Percentiles rank a stretch among this genome's conserved stretches.
phyloP scores from a whole-genome alignment of 2,888 invertebrate species.

The Tenthredo distinguenda region DNA sequence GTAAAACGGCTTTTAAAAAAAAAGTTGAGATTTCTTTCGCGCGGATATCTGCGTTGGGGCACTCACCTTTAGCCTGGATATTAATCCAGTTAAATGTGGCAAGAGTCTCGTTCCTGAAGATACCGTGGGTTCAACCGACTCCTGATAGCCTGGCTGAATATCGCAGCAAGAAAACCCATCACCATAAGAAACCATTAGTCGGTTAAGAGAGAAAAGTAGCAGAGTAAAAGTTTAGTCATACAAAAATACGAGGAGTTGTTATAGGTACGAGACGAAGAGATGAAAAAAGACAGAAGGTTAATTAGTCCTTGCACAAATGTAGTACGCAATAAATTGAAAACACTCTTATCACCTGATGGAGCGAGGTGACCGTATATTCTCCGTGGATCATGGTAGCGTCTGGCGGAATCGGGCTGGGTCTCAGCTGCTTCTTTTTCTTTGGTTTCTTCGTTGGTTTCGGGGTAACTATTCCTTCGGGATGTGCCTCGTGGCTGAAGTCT shows the following conservation, averaged over 20 bases:
- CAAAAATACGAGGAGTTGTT: not conserved
- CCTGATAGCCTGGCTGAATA: constrained; percentile 73
- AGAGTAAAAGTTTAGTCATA: constrained; percentile 51
- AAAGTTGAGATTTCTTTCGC: not conserved
- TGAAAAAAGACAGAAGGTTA: not conserved
- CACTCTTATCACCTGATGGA: constrained; percentile 70
- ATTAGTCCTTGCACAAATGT: not conserved
- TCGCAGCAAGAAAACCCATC: constrained; percentile 57
- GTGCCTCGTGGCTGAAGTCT: constrained; percentile 70
- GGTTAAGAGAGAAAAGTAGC: constrained; percentile 56
- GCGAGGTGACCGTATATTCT: constrained; percentile 73
- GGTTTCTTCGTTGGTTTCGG: constrained; percentile 71
- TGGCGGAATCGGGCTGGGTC: constrained; percentile 67
- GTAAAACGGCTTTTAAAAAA: not conserved
- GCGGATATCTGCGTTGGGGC: constrained; percentile 57
- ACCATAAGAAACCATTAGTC: constrained; percentile 60
- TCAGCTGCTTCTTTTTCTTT: constrained; percentile 67
- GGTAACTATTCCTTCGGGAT: constrained; percentile 65
- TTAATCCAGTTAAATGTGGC: constrained; percentile 86
- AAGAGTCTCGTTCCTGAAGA: constrained; percentile 79
- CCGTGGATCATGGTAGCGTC: constrained; percentile 70
- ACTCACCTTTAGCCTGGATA: constrained; percentile 87
- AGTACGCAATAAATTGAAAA: not conserved
- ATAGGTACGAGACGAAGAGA: not conserved
- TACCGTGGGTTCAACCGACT: constrained; percentile 72